Evolutionary conservation across 2,888 invertebrate species (phyloP).

Genomic region (Pelosia muscerda): DNA sequence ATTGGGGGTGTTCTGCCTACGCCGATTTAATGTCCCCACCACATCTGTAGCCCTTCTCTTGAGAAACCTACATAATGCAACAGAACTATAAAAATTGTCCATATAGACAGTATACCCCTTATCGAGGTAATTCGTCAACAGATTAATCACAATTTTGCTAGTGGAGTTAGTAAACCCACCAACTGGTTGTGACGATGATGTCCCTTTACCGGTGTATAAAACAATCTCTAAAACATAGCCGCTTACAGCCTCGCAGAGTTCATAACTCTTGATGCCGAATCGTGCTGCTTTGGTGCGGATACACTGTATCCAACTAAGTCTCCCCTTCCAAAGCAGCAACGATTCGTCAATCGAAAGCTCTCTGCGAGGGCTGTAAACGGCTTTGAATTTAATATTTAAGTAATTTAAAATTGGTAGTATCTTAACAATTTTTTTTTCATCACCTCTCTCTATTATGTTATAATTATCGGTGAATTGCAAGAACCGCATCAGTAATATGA

Average conservation of each 20-base stretch:
- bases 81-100: slow-evolving; percentile 38
- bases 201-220: neutral
- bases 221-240: too few species aligned
- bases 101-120: slow-evolving; percentile 33
- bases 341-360: too few species aligned
- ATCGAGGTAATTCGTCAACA: too few species aligned
- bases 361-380: too few species aligned
- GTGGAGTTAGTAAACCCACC: slow-evolving; percentile 33
- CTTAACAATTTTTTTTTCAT: too few species aligned
- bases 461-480: slow-evolving; percentile 17
- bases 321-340: too few species aligned
- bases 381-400: too few species aligned
- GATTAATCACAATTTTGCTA: slow-evolving; percentile 27
- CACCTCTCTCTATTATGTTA: neutral
- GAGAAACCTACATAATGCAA: slow-evolving; percentile 20
- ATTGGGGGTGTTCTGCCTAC: slow-evolving; percentile 8
- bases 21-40: slow-evolving; percentile 15
- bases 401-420: too few species aligned
- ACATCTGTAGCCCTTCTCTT: slow-evolving; percentile 20
- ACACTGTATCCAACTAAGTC: too few species aligned
- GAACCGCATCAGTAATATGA: slow-evolving; percentile 18
- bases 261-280: too few species aligned
- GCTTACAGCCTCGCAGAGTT: too few species aligned
- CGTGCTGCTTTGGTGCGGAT: too few species aligned
- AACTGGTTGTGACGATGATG: slow-evolving; percentile 11